Base-by-base conservation (phyloP, 2,113 vertebrate genomes). In the Sinocyclocheilus maitianheensis region DNA sequence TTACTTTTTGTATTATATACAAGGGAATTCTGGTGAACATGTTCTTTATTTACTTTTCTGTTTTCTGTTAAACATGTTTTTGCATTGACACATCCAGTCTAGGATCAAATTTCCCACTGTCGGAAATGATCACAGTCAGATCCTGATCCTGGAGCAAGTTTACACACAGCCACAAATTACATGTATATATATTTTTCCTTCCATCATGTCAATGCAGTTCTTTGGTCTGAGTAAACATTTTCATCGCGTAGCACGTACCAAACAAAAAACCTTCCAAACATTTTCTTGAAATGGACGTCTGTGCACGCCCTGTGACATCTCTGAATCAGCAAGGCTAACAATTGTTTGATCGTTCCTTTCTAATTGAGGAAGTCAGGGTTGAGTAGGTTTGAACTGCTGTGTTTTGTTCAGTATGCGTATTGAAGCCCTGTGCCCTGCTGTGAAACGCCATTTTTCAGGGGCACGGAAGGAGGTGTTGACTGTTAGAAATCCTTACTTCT, bases 401-500 rank as follows among this genome's bases (percentile, higher is more conserved):
- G 51, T 81, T 81, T 80, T 81, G 34, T 69, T 81, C 69, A 12
- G 11, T 24, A 48, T 51, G 43, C 43, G 34, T 65, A 81, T 82
- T 51, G 46, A 82, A 37, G 63, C 14, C 46, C 24, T 3, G 9
- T 46, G 37, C 40, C 71, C 53, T 7, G 65, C 9, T 5, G 46
- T 55, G 58, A 46, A 77, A 37, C 9, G 24, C 5, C 20, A 53
- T 76, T 82, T 82, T 82, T 83, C 71, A 63, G 43, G 55, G 24
- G 71, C 60, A 22, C 22, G 7, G 20, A 55, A 55, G 51, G n/a
- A 77, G 75, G 11, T 34, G 34, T 62, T 62, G 75, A 79, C 63
- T 26, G 37, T 78, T 46, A 55, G 30, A 65, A 67, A 62, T 60
- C 74, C 30, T 78, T 71, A 83, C 18, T 10, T 20, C 74, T 60